Conservation (phyloP, 2,113 vertebrate species). For the Nycticorax nycticorax region DNA sequence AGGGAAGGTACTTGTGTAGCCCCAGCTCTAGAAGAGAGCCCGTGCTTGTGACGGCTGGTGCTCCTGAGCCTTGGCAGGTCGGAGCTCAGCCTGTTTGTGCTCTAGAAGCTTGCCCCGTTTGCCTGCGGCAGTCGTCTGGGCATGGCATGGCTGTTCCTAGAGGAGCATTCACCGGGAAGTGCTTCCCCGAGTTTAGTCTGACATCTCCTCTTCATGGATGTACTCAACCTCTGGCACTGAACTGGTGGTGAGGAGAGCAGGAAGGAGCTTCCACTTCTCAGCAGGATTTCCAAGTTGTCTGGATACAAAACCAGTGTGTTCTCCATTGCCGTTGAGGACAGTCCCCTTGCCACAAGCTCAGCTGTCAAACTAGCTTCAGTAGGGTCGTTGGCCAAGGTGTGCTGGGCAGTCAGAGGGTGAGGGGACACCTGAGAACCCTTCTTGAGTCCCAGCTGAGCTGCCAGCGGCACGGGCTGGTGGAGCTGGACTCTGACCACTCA, state of each 20-base stretch:
- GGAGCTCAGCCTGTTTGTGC: neutral
- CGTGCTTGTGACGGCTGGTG: neutral
- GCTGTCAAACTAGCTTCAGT: fast-evolving
- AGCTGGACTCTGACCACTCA: neutral
- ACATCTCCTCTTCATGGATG: no score
- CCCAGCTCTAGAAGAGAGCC: neutral
- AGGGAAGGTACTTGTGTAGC: neutral
- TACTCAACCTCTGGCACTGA: neutral
- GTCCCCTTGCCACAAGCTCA: neutral
- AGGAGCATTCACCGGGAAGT: neutral
- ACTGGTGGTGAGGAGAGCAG: neutral
- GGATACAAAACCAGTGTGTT: neutral
- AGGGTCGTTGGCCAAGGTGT: neutral
- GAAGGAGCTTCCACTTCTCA: neutral
- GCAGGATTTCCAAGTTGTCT: neutral
- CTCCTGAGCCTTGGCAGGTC: neutral
- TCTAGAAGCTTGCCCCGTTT: neutral
- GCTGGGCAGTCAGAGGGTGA: neutral
- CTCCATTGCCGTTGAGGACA: neutral
- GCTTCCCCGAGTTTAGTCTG: neutral
- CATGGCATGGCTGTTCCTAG: neutral
- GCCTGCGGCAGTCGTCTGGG: neutral
- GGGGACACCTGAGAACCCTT: neutral
- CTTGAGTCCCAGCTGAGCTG: neutral
- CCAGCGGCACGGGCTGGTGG: neutral